phyloP scores from a whole-genome alignment of 1,140 invertebrate species.

The Papilio polytes region DNA sequence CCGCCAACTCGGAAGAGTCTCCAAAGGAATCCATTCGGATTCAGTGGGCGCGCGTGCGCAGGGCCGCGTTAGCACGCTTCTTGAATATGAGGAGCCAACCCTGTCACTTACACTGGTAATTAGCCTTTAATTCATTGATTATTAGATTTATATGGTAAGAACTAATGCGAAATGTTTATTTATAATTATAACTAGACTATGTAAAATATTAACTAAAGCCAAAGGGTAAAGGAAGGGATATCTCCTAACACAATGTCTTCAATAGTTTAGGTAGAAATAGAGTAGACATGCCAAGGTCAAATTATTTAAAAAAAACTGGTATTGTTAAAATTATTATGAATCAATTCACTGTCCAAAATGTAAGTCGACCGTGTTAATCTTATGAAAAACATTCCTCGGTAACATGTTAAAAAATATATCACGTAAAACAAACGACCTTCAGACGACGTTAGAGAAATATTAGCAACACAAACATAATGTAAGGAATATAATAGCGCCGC shows the following conservation, averaged over 20 bases:
- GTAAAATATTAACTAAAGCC: too few relatives aligned
- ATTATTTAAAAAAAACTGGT: too few relatives aligned
- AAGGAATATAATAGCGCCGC: slow-evolving; percentile 42
- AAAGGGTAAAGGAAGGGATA: too few relatives aligned
- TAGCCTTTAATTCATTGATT: slow-evolving; percentile 1
- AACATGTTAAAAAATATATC: slow-evolving; percentile 32
- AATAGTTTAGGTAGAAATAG: too few relatives aligned
- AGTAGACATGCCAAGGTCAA: too few relatives aligned
- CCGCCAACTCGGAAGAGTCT: slow-evolving; percentile 7
- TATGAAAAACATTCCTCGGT: neutral
- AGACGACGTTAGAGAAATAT: slow-evolving; percentile 45
- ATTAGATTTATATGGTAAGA: neutral
- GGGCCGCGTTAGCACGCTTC: neutral
- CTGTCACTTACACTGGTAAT: slow-evolving; percentile 22
- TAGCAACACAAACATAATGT: slow-evolving; percentile 43
- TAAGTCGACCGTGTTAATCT: slow-evolving; percentile 12
- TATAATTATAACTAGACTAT: neutral
- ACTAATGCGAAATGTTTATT: slow-evolving; percentile 2
- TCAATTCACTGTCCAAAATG: neutral
- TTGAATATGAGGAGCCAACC: slow-evolving; percentile 3
- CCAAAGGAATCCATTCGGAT: neutral
- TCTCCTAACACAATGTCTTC: neutral
- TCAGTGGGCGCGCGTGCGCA: neutral
- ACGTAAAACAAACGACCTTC: slow-evolving; percentile 32
- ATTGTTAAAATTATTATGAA: neutral